phyloP scores from a whole-genome alignment of 2,797 vertebrate species.

The Rhodeus uyekii region DNA sequence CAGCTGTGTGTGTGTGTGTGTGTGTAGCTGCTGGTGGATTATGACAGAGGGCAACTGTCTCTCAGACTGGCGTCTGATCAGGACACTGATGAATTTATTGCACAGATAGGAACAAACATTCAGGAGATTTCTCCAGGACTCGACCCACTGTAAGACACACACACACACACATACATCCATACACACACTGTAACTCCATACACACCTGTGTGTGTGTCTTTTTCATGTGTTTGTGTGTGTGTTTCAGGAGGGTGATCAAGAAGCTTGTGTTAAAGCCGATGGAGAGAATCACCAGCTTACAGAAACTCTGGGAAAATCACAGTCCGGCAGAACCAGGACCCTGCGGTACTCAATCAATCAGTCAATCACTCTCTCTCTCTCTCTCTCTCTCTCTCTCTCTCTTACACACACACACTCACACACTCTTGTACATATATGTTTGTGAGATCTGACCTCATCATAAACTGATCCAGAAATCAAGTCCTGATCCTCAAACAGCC shows the following conservation, averaged over 20 bases:
- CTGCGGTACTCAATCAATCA: slow-evolving; percentile 86
- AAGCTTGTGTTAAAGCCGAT: slow-evolving; percentile 86
- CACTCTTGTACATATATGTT: no score
- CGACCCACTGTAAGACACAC: slow-evolving; percentile 80
- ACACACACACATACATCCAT: background rate
- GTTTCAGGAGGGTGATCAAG: slow-evolving; percentile 86
- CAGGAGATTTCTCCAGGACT: slow-evolving; percentile 84
- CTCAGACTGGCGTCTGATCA: slow-evolving; percentile 81
- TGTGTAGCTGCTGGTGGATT: slow-evolving; percentile 84
- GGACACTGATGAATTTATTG: slow-evolving; percentile 86
- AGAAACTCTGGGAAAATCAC: slow-evolving; percentile 87
- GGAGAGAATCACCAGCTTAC: slow-evolving; percentile 82
- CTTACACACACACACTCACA: slow-evolving; percentile 7
- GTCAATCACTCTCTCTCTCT: no score
- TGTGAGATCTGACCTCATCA: no score
- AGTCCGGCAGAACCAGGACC: slow-evolving; percentile 85
- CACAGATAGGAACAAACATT: slow-evolving; percentile 83
- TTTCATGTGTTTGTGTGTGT: slow-evolving; percentile 34
- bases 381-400: no score
- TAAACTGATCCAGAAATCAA: no score
- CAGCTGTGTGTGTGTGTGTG: slow-evolving; percentile 17
- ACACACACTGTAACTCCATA: background rate
- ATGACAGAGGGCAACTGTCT: slow-evolving; percentile 81
- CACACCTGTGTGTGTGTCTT: slow-evolving; percentile 6
- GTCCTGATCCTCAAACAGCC: no score